Evolutionary conservation across 2,888 invertebrate genomes (phyloP), one percentile per base, ranked within the genome.

Genomic region (Brachypterus glaber): DNA sequence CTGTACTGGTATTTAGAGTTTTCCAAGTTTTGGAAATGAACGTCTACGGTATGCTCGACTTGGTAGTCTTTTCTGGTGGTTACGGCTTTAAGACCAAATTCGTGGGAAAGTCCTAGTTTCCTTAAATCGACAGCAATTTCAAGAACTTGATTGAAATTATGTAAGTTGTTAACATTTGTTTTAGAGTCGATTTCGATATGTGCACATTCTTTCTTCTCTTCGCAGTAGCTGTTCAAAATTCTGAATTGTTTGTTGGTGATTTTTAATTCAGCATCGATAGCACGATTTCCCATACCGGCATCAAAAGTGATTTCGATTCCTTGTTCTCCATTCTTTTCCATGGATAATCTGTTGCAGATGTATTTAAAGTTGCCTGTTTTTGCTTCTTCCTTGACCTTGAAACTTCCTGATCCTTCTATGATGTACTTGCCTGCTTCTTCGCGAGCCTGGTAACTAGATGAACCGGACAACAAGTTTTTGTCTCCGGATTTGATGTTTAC

Each of bases 161-260:
- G 67, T 2, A 71, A 59, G 41, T 56, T 70, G 34, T 64, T 64
- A 4, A 60, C 45, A 40, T 66, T 67, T 16, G 70, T 58, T 53
- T 76, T 78, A 17, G 76, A 72, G 51, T 76, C 71, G n/a, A 79
- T 54, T 52, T 85, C 83, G 14, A 82, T 71, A 53, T 82, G 77
- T 0, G 82, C 81, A 55, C 86, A 86, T 49, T 84, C 79, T 42
- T 82, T 81, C 65, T 80, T 82, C 57, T 82, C 81, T 49, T 85
- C 83, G 58, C 86, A 86, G 59, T 80, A 79, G 8, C 82, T 79
- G 45, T 78, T 72, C 9, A 79, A 75, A 31, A 76, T 69, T 53
- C 80, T 77, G 59, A 82, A 76, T 48, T 83, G 82, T 45, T 81
- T 72, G 63, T 82, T 79, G 27, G 85, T 82, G 33, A 79, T 58